Evolutionary conservation across 2,113 vertebrate species (phyloP).

Genomic region (Tragelaphus buxtoni): DNA sequence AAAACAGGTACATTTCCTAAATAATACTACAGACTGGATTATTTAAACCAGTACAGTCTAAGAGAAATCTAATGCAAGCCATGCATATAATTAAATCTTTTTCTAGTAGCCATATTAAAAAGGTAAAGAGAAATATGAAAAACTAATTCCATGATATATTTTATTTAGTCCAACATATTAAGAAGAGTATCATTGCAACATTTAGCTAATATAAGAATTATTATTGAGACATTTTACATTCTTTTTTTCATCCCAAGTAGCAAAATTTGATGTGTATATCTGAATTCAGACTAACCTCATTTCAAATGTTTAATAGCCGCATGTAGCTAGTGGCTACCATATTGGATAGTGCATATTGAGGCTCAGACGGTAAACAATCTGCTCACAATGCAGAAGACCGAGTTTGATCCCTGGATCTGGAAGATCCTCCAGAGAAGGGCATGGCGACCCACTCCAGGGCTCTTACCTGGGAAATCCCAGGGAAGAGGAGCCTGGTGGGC

Average conservation of each 20-base stretch:
- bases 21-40: background rate
- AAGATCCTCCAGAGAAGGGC: background rate
- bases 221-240: background rate
- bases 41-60: background rate
- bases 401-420: background rate
- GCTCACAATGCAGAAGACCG: accelerated
- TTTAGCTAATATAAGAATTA: background rate
- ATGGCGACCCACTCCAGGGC: background rate
- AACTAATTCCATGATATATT: background rate
- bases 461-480: background rate
- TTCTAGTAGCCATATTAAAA: background rate
- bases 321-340: background rate
- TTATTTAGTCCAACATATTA: background rate
- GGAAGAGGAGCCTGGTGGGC: background rate
- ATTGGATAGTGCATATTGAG: background rate
- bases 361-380: background rate
- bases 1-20: background rate
- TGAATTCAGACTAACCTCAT: background rate
- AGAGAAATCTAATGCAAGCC: background rate
- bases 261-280: background rate
- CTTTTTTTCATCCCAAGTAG: background rate
- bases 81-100: background rate
- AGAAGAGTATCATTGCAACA: background rate
- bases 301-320: background rate
- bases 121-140: background rate